phyloP scores from a whole-genome alignment of 2,113 vertebrate genomes.

The Muscicapa adusta region DNA sequence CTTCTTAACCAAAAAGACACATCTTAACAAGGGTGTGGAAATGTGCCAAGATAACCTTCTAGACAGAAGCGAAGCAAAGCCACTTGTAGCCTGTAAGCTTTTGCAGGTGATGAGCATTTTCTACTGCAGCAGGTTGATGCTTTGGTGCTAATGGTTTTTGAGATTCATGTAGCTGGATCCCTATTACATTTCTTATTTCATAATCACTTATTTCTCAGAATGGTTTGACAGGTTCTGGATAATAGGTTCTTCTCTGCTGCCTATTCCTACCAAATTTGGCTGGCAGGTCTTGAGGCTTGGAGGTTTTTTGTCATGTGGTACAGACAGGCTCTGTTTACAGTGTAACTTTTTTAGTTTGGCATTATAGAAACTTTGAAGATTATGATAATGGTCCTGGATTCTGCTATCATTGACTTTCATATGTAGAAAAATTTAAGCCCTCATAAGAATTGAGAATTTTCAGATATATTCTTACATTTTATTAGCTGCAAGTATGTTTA shows the following conservation, averaged over 20 bases:
- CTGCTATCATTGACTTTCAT: neutral
- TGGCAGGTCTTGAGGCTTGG: neutral
- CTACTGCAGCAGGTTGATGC: neutral
- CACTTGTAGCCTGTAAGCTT: neutral
- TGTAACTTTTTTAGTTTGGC: neutral
- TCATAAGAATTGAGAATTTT: neutral
- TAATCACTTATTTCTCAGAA: neutral
- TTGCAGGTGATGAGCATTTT: neutral
- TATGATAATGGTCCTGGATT: neutral
- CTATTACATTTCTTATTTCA: neutral
- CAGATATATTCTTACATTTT: neutral
- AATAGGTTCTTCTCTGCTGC: neutral
- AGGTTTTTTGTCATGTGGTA: neutral
- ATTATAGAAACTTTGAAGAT: neutral
- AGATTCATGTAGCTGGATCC: neutral
- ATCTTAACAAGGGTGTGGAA: neutral
- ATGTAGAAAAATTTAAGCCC: neutral
- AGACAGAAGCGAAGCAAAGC: neutral
- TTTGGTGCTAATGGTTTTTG: neutral
- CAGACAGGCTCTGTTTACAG: neutral
- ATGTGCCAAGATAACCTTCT: neutral
- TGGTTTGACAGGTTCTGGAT: neutral
- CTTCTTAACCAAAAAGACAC: neutral
- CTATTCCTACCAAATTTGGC: neutral
- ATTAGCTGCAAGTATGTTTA: neutral